Base-by-base conservation (phyloP, 2,797 vertebrate species). In the Gambelia wislizenii region DNA sequence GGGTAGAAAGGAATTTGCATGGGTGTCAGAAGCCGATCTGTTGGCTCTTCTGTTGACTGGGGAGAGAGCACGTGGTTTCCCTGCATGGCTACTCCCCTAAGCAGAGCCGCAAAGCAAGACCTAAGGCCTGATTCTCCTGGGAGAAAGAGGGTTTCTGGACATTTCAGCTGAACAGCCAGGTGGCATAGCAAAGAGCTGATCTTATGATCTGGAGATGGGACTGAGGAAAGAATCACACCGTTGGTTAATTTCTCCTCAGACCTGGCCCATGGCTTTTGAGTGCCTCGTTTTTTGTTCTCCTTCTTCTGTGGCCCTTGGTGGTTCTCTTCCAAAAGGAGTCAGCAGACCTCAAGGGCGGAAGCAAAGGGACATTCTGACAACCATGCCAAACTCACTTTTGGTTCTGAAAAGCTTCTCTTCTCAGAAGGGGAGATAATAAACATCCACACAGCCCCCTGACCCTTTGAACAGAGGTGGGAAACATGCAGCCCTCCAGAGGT, bases 1-100 rank as follows among this genome's bases (percentile, higher is more conserved):
- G 78, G 59, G 14, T 10, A 82, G 22, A 54, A 59, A 83, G 91
- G 72, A 90, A 87, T 49, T 10, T 61, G 36, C 4, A 39, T 16
- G 39, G 18, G 0, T 78, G 0, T 87, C 54, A 85, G 92, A 69
- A 77, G 76, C 33, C 0, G 16, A 39, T 88, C 77, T 49, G 69
- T 22, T 42, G 81, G 84, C 42, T n/a, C 5, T 9, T 16, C 64
- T 0, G 13, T 54, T 59, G 47, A 6, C 18, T 27, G 52, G 56
- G 56, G 36, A 30, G 49, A 1, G 33, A 79, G 0, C 79, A 67
- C 3, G 4, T 13, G 16, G 49, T 84, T 33, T 61, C 59, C 27
- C 7, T 2, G 52, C n/a, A 39, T n/a, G 59, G n/a, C 33, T 5
- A 61, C 27, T n/a, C 10, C 20, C 6, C 20, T 36, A 56, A 42